These are phyloP conservation scores for Aphelinus atriplicis DNA, from an alignment of 1,140 invertebrate genomes.

Conservation along the genomic window DNA sequence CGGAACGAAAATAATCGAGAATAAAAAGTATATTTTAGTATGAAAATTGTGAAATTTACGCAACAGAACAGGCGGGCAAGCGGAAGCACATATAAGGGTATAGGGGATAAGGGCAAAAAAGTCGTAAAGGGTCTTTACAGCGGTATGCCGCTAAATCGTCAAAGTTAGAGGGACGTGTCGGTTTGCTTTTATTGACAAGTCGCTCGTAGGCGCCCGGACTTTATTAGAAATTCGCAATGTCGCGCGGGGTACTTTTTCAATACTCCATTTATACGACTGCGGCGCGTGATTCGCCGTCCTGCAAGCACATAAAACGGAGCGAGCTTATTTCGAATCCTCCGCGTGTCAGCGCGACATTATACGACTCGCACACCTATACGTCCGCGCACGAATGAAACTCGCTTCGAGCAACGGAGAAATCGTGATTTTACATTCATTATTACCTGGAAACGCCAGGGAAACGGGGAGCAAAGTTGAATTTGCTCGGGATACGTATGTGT, in stretches of 20 bases:
- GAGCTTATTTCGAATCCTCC: background rate
- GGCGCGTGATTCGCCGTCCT: conserved; percentile 16
- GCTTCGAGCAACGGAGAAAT: no score
- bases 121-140: conserved; percentile 42
- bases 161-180: conserved; percentile 41
- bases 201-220: conserved; percentile 29
- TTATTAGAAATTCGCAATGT: conserved; percentile 52
- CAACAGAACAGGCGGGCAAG: background rate
- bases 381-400: no score
- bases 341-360: background rate
- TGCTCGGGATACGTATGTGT: no score
- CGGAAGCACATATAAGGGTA: no score
- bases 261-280: conserved; percentile 41
- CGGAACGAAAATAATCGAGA: background rate
- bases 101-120: conserved; percentile 23
- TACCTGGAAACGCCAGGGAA: no score
- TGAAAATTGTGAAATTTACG: conserved; percentile 22
- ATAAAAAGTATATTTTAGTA: conserved; percentile 10
- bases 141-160: conserved; percentile 15
- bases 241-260: conserved; percentile 52
- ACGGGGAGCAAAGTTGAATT: no score
- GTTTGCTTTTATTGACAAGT: conserved; percentile 49
- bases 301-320: background rate
- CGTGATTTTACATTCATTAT: no score
- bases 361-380: no score